Base-by-base conservation (phyloP, 2,888 invertebrate species). In the Chouioia cunea region DNA sequence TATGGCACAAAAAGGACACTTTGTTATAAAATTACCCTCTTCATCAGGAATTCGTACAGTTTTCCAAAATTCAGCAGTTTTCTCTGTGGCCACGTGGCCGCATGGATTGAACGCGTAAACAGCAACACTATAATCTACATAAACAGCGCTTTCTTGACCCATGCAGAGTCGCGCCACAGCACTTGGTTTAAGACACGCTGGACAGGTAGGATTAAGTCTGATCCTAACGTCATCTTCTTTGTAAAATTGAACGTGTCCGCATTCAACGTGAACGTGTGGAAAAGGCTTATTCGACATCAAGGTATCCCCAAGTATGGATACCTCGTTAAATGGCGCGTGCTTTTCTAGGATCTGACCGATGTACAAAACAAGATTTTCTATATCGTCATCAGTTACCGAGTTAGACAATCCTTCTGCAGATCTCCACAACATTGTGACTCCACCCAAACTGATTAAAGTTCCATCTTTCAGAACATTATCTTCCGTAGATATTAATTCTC, bases 61-160 rank as follows among this genome's bases (percentile, higher is more conserved):
- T 62, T 97, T 95, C 99, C 99, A 99, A 89, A 85, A 98, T 97
- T 95, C 97, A 86, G 97, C 97, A 78, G 99, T 99, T 88, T 95
- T 93, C 87, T 97, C 97, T 58, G 97, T 97, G 75, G 98, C 97
- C 94, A 99, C 97, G 86, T 99, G 99, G 59, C 98, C 99, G 88
- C 99, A 99, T 23, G 99, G 99, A 89, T 96, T 97, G 89, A 99
- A 99, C 75, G 97, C 96, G 88, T 94, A 97, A 12, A 95, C 95
- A 73, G 97, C 96, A 78, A 94, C 92, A 62, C 95, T 95, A 75
- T 92, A 90, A 88, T 97, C 97, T 54, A 97, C 95, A 88, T 98
- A 99, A 88, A 99, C 97, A 75, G 97, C 95, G 76, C 97, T 94
- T 85, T 99, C 99, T 85, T 97, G 92, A 74, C 99, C 98, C 96